Percentiles rank a stretch among this genome's conserved stretches.
phyloP scores from a whole-genome alignment of 2,113 vertebrate genomes.

The Macrotus californicus region DNA sequence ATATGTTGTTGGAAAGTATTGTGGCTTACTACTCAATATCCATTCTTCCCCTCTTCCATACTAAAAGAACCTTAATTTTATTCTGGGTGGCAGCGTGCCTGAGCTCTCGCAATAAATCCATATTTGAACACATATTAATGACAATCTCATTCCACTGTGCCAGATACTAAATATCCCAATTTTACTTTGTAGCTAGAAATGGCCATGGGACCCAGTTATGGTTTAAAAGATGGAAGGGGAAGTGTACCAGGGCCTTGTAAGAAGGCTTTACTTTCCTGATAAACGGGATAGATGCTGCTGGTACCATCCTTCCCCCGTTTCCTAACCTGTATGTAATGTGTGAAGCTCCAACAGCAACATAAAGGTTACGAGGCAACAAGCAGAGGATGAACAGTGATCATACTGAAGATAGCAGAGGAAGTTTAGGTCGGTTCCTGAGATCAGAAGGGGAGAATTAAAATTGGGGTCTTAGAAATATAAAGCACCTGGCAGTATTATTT shows the following conservation, averaged over 20 bases:
- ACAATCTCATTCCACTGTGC: not conserved
- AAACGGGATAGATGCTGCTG: not conserved
- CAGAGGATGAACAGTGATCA: not conserved
- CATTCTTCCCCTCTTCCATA: not conserved
- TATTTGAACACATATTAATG: not conserved
- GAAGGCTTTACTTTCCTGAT: not conserved
- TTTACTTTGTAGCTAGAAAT: not conserved
- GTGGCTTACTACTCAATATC: not conserved
- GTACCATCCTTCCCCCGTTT: not conserved
- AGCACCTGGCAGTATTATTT: not conserved
- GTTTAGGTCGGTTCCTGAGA: not conserved
- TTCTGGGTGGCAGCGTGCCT: not conserved
- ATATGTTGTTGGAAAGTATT: not conserved
- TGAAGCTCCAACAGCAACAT: not conserved
- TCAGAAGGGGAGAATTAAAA: not conserved
- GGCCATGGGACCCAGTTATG: not conserved
- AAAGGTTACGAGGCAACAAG: not conserved
- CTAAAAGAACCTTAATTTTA: slow-evolving; percentile 7
- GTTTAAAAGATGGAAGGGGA: not conserved
- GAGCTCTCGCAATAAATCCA: not conserved
- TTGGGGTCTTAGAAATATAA: not conserved
- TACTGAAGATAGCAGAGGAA: not conserved
- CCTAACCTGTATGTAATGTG: not conserved
- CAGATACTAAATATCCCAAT: not conserved
- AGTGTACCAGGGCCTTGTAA: not conserved